Evolutionary conservation across 2,797 vertebrate genomes (phyloP).

Genomic region (Pangasius sanitwongsei): DNA sequence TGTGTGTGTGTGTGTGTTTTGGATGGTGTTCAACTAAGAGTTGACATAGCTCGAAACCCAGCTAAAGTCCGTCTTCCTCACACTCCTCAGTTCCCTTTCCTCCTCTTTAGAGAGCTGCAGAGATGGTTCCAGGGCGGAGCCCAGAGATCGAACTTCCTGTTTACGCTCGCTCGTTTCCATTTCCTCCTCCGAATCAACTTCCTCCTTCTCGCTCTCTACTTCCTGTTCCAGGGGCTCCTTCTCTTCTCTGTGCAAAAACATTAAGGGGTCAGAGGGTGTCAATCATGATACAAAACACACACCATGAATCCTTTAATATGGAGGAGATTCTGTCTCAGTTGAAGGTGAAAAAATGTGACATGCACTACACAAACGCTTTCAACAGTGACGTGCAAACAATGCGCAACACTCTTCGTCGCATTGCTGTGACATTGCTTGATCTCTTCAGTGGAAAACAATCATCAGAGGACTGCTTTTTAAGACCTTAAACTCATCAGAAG

Average conservation of each 20-base stretch:
- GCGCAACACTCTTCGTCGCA: neutral
- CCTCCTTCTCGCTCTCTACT: constrained; percentile 82
- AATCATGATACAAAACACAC: neutral
- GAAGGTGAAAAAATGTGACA: neutral
- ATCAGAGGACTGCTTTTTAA: neutral
- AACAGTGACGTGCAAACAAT: neutral
- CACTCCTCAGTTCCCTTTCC: constrained; percentile 79
- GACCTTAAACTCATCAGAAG: too few species aligned
- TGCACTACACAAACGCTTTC: neutral
- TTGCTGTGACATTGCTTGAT: neutral
- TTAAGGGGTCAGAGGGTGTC: neutral
- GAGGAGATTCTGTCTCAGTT: neutral
- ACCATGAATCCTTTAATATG: neutral
- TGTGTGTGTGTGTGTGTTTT: neutral
- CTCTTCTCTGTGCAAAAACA: constrained; percentile 59
- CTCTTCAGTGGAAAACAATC: neutral
- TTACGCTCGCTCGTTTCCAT: constrained; percentile 52
- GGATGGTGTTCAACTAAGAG: constrained; percentile 52
- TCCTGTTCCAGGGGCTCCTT: constrained; percentile 72
- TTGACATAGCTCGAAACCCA: constrained; percentile 77
- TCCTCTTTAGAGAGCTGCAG: constrained; percentile 79
- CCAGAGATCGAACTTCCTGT: constrained; percentile 39
- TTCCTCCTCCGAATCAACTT: constrained; percentile 83
- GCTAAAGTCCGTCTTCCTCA: constrained; percentile 85
- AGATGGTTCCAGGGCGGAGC: constrained; percentile 53